Evolutionary conservation across 2,888 invertebrate species (phyloP), one percentile per base, ranked within the genome.

Genomic region (Acrobasis repandana): DNA sequence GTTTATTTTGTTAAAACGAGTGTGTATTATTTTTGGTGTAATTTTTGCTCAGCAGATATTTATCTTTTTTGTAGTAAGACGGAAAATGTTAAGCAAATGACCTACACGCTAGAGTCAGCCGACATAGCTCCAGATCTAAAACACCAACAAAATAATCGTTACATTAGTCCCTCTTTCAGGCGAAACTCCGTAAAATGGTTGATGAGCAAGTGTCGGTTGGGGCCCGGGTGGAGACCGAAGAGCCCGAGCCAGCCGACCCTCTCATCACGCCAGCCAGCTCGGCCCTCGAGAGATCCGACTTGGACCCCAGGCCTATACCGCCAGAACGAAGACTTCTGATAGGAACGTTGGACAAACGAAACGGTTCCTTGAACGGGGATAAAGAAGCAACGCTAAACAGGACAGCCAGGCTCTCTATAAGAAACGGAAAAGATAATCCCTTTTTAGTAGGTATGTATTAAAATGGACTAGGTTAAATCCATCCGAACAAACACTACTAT

Each of bases 151-250:
- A 43, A n/a, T 43, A 43, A 43, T 10, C 43, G 0, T 10, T n/a
- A 43, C 11, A 43, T 43, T 1, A 34, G 48, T 63, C 50, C 61
- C 66, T 48, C 56, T 65, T 74, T 16, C 92, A 96, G 95, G 94
- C 94, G 90, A 96, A 96, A 94, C 95, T 96, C 85, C 94, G 96
- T 93, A 96, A 96, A 93, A 97, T 97, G 97, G 96, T 97, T 82
- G 97, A 97, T 92, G 97, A 97, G 93, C 96, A 97, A 93, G 94
- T 95, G 82, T 94, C 95, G 74, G 94, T 94, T 71, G 93, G 94
- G 61, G 89, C 94, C 57, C 93, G 94, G 69, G 93, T 94, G 68
- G 95, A 95, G 62, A 81, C 80, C 8, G 90, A 91, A 62, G 88
- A 90, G 71, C 88, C 92, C 0, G 91, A 92, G 71, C 88, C 92